Evolutionary conservation across 2,797 vertebrate species (phyloP).

Genomic region (Rhabdophis nuchalis): DNA sequence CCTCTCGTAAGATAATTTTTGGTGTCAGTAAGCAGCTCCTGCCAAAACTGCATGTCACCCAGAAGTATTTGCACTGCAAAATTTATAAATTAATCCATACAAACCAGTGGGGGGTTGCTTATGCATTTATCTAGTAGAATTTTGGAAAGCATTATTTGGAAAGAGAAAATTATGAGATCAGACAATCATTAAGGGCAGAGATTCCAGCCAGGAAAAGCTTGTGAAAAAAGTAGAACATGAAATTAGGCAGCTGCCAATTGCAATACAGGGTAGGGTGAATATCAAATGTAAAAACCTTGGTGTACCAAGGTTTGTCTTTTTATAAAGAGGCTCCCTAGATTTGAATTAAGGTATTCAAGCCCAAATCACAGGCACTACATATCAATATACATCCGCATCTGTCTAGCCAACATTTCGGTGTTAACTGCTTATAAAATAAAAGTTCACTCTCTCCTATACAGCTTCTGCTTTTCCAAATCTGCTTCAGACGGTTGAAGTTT

Average conservation of each 20-base stretch:
- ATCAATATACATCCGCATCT: background rate
- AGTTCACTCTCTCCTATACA: background rate
- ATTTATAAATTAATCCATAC: background rate
- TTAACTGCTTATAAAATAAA: background rate
- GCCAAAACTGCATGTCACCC: background rate
- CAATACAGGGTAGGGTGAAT: background rate
- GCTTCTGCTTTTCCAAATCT: background rate
- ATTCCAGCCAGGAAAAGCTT: background rate
- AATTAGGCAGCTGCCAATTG: background rate
- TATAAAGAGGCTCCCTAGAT: background rate
- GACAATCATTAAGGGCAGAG: background rate
- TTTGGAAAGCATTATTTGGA: background rate
- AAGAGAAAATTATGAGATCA: background rate
- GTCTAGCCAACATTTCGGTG: background rate
- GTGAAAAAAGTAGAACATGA: background rate
- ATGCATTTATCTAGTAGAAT: background rate
- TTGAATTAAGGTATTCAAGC: background rate
- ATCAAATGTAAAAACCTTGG: background rate
- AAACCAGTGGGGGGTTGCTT: background rate
- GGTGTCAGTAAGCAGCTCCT: background rate
- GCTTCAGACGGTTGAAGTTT: background rate
- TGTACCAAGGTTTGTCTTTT: background rate
- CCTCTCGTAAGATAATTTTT: background rate
- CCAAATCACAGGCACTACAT: background rate
- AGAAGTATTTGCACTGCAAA: background rate